Evolutionary conservation across 1,140 invertebrate species (phyloP).

Genomic region (Drosophila micromelanica): DNA sequence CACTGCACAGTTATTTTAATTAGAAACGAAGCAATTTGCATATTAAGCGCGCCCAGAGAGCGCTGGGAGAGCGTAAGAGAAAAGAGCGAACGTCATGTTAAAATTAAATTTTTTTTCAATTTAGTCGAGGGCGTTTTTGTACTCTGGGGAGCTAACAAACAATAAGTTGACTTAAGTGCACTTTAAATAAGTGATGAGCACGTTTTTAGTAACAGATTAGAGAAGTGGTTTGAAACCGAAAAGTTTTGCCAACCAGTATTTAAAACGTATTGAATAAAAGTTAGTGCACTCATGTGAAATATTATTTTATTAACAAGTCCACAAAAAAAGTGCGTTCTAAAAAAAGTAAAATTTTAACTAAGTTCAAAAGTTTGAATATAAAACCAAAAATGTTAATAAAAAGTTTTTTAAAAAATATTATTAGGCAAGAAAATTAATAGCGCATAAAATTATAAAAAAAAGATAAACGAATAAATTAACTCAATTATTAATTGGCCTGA

Average conservation of each 20-base stretch:
- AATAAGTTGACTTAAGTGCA: constrained; percentile 38
- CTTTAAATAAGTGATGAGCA: constrained; percentile 44
- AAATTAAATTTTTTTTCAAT: constrained; percentile 49
- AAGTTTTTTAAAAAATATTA: too few species aligned
- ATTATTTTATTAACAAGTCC: too few species aligned
- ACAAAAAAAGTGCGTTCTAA: too few species aligned
- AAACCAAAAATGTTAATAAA: neutral
- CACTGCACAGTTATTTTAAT: constrained; percentile 79
- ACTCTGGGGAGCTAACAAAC: constrained; percentile 18
- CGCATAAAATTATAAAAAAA: too few species aligned
- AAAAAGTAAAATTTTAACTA: too few species aligned
- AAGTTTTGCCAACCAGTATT: neutral
- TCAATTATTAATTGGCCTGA: too few species aligned
- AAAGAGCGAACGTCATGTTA: constrained; percentile 14
- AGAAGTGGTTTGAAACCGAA: neutral
- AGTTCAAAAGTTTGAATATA: too few species aligned
- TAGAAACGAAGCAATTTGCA: constrained; percentile 81
- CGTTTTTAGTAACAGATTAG: constrained; percentile 6
- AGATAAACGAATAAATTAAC: too few species aligned
- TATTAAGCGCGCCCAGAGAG: constrained; percentile 48
- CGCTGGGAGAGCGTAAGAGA: neutral
- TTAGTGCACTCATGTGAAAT: too few species aligned
- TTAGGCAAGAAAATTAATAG: too few species aligned
- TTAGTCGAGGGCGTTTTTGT: constrained; percentile 32
- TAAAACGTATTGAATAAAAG: neutral